A percentile compares a stretch with the other conserved stretches of the same genome.
These are phyloP conservation scores for Hemibagrus wyckioides DNA, from an alignment of 2,113 vertebrate species.

Conservation along the genomic window DNA sequence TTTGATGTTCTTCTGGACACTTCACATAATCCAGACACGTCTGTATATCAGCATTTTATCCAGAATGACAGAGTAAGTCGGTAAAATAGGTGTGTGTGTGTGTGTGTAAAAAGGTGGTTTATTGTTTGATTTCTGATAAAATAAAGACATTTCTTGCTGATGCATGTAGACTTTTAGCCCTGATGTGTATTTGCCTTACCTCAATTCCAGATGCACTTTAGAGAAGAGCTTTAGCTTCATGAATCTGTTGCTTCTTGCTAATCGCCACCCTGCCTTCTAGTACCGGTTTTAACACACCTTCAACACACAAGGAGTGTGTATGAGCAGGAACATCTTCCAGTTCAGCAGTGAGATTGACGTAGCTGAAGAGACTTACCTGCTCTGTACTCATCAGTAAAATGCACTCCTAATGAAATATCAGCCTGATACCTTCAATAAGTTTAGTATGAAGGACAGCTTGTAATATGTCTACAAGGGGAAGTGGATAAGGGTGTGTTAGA, in stretches of 20 bases:
- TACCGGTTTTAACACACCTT: not conserved
- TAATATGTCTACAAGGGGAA: not conserved
- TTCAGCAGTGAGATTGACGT: not conserved
- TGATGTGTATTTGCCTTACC: not conserved
- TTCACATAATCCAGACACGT: not conserved
- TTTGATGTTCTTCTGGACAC: not conserved
- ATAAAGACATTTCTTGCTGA: not conserved
- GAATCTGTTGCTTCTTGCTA: not conserved
- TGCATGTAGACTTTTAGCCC: not conserved
- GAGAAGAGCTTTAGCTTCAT: constrained; percentile 23
- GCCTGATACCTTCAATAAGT: not conserved
- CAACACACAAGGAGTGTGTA: not conserved
- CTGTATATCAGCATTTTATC: not conserved
- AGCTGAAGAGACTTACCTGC: not conserved
- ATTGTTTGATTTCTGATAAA: not conserved
- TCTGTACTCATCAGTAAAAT: not conserved
- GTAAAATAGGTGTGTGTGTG: not conserved
- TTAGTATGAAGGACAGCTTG: not conserved
- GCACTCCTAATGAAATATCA: not conserved
- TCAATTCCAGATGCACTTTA: constrained; percentile 15
- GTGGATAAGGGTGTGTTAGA: not conserved
- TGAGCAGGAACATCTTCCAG: not conserved
- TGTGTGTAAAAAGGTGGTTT: not conserved
- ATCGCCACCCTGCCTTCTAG: not conserved
- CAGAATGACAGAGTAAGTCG: not conserved